Evolutionary conservation across 2,888 invertebrate genomes (phyloP).

Genomic region (Chaetoderma sp.): DNA sequence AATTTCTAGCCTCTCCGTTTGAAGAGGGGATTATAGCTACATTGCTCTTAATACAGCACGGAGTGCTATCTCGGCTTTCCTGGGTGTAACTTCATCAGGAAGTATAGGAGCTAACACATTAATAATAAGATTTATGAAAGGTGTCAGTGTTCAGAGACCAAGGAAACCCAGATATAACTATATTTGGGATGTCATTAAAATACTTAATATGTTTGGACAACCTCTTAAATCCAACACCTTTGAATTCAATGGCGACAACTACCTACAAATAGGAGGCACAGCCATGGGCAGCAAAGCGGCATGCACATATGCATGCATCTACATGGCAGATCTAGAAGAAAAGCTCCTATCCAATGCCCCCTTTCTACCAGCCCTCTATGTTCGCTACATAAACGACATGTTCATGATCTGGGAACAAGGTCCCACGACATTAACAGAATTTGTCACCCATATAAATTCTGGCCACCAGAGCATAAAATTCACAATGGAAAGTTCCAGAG

Average conservation of each 20-base stretch:
- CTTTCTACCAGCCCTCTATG: slow-evolving; percentile 12
- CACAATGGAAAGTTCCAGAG: not conserved
- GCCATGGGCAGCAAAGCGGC: slow-evolving; percentile 36
- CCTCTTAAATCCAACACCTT: slow-evolving; percentile 29
- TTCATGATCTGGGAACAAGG: slow-evolving; percentile 28
- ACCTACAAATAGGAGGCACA: slow-evolving; percentile 26
- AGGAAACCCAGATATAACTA: no score
- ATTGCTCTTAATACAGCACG: no score
- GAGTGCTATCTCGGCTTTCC: no score
- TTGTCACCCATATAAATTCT: not conserved
- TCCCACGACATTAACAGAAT: slow-evolving; percentile 27
- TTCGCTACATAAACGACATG: slow-evolving; percentile 31
- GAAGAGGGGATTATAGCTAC: no score
- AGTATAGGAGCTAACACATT: no score
- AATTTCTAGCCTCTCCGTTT: no score
- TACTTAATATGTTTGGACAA: no score
- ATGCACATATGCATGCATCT: slow-evolving; percentile 28
- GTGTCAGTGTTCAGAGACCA: no score
- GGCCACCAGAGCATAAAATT: not conserved
- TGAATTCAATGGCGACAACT: slow-evolving; percentile 22
- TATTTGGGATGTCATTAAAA: no score
- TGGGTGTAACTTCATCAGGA: no score
- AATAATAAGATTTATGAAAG: no score
- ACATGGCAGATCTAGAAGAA: slow-evolving; percentile 30
- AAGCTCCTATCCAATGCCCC: slow-evolving; percentile 3